Evolutionary conservation across 2,888 invertebrate genomes (phyloP).

Genomic region (Phaonia tiefii): DNA sequence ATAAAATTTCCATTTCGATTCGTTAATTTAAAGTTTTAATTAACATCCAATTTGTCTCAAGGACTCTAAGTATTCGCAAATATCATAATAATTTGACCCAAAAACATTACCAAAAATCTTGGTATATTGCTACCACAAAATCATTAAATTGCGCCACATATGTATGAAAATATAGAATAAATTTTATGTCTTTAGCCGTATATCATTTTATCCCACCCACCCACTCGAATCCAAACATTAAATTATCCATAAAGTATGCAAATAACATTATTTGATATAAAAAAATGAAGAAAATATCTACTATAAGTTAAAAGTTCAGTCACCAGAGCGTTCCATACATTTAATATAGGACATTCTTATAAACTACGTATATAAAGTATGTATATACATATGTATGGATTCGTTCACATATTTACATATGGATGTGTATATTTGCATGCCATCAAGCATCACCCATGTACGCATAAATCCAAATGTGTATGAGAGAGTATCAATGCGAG

Average conservation of each 20-base stretch:
- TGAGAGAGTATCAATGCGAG: too few relatives aligned
- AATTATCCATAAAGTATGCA: constrained; percentile 26
- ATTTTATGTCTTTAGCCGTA: not conserved
- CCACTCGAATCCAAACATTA: not conserved
- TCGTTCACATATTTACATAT: not conserved
- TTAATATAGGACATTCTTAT: not conserved
- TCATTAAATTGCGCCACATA: constrained; percentile 12
- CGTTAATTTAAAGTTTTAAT: too few relatives aligned
- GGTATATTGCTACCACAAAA: too few relatives aligned
- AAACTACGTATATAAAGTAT: not conserved
- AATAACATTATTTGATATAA: constrained; percentile 12
- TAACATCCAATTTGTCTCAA: too few relatives aligned
- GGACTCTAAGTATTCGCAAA: too few relatives aligned
- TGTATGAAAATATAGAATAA: too few relatives aligned
- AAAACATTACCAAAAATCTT: too few relatives aligned
- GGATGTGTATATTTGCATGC: not conserved
- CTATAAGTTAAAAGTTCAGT: not conserved
- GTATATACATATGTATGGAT: constrained; percentile 8
- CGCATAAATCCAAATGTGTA: not conserved
- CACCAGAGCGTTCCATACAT: not conserved
- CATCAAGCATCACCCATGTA: not conserved
- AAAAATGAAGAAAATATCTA: not conserved
- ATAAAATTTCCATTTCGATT: too few relatives aligned
- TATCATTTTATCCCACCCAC: not conserved
- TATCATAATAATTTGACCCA: too few relatives aligned